Conservation (phyloP, 2,113 vertebrate genomes). For the Zonotrichia leucophrys region DNA sequence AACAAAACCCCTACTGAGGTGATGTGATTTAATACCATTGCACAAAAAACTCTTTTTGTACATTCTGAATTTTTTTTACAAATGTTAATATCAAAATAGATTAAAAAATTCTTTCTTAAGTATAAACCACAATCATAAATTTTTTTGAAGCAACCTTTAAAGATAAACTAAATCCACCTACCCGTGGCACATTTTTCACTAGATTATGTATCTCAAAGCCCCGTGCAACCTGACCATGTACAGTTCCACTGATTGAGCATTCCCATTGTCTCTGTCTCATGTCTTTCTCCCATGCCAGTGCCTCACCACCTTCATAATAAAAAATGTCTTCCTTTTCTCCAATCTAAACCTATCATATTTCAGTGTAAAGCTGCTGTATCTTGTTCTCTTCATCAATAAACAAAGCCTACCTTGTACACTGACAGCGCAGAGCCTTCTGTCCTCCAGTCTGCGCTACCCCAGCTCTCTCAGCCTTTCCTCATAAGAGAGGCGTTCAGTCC, state of each 20-base stretch:
- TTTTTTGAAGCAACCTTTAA: neutral
- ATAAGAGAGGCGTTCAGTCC: neutral
- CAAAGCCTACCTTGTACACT: neutral
- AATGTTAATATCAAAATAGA: neutral
- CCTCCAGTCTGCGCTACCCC: neutral
- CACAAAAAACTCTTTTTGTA: neutral
- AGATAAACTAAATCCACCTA: neutral
- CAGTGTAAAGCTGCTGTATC: neutral
- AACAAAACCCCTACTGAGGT: neutral
- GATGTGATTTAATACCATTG: neutral
- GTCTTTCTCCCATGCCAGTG: neutral
- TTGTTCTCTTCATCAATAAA: neutral
- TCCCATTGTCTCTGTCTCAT: neutral
- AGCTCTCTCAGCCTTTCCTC: neutral
- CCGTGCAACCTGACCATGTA: neutral
- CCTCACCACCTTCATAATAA: neutral
- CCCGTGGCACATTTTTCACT: rapidly evolving
- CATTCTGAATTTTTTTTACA: neutral
- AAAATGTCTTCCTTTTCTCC: neutral
- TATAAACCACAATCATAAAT: neutral
- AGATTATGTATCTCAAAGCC: neutral
- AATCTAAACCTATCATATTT: neutral
- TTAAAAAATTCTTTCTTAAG: neutral
- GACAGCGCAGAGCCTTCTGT: neutral
- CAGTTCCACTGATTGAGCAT: rapidly evolving